Conservation (phyloP, 2,797 vertebrate species). For the Poecilia velifera region DNA sequence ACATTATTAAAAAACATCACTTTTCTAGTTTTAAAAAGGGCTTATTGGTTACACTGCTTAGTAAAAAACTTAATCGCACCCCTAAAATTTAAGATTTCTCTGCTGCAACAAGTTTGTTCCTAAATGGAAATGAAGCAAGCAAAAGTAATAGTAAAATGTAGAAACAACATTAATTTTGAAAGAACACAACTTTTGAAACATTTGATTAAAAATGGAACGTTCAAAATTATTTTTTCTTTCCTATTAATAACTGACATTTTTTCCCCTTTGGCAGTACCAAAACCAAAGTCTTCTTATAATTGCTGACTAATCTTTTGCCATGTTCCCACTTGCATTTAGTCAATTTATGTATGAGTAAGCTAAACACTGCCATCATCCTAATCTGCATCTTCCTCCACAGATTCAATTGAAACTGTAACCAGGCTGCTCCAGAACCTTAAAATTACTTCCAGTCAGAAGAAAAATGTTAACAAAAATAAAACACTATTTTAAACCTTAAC, state of each 20-base stretch:
- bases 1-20: neutral
- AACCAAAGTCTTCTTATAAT: neutral
- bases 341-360: neutral
- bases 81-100: neutral
- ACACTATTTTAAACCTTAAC: neutral
- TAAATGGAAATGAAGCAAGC: neutral
- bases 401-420: neutral
- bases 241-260: neutral
- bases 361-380: neutral
- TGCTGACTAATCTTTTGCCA: neutral
- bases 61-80: neutral
- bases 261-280: neutral
- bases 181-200: neutral
- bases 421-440: neutral
- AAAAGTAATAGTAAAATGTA: neutral
- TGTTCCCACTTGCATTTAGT: neutral
- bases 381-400: neutral
- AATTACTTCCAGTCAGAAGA: neutral
- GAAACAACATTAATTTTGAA: neutral
- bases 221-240: neutral
- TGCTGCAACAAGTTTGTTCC: neutral
- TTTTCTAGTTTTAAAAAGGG: neutral
- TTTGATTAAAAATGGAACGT: neutral
- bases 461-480: neutral
- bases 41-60: neutral